phyloP scores from a whole-genome alignment of 2,113 vertebrate species.

The Columba janthina region DNA sequence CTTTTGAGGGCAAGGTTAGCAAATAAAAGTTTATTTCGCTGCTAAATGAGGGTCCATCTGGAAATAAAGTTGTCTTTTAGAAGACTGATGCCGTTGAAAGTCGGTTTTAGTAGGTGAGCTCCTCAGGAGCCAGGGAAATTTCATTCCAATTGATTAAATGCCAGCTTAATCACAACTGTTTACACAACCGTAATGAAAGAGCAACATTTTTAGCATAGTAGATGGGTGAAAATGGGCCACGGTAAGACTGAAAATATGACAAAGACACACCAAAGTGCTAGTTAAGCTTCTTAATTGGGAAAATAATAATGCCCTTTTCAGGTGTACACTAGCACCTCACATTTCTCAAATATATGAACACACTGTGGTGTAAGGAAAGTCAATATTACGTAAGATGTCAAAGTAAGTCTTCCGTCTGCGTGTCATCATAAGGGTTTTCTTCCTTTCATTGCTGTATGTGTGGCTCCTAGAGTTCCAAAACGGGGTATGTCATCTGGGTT shows the following conservation, averaged over 20 bases:
- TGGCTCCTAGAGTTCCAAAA: neutral
- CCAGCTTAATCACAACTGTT: conserved; percentile 4
- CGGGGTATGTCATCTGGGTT: fast-evolving
- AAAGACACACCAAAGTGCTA: neutral
- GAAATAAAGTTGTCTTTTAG: neutral
- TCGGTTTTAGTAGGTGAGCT: neutral
- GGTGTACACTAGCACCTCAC: neutral
- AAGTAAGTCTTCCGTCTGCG: neutral
- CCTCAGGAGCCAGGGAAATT: neutral
- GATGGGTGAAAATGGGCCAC: neutral
- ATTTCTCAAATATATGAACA: neutral
- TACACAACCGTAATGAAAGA: conserved; percentile 11
- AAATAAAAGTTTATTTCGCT: neutral
- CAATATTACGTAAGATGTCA: neutral
- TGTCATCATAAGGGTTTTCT: neutral
- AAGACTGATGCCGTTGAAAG: neutral
- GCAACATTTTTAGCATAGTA: conserved; percentile 28
- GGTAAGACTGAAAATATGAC: conserved; percentile 13
- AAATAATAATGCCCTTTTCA: neutral
- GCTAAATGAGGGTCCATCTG: neutral
- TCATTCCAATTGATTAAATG: neutral
- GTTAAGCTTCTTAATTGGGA: conserved; percentile 20
- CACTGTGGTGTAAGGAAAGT: neutral
- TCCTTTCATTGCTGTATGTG: neutral
- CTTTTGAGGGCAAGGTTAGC: neutral